Evolutionary conservation across 1,140 invertebrate genomes (phyloP).

Genomic region (Drosophila melanica): DNA sequence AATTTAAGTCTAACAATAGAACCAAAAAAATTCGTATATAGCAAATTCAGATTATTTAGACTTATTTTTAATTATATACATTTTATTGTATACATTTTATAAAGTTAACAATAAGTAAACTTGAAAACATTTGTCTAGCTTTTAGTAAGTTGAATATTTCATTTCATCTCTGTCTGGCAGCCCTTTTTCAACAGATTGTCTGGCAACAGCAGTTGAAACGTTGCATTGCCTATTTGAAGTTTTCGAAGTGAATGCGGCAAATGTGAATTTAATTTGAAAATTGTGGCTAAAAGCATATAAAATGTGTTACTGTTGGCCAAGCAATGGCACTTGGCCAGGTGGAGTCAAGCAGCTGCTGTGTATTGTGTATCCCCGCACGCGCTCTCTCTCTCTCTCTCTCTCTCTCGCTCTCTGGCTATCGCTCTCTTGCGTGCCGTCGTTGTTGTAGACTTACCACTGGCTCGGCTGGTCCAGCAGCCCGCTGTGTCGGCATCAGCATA

Average conservation of each 20-base stretch:
- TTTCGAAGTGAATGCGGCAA: slow-evolving; percentile 2
- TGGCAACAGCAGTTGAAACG: neutral
- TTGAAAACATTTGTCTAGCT: no score
- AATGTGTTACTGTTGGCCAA: slow-evolving; percentile 4
- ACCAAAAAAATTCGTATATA: no score
- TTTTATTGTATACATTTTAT: neutral
- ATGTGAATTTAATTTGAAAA: slow-evolving; percentile 13
- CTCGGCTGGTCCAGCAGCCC: slow-evolving; percentile 44
- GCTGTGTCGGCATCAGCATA: slow-evolving; percentile 29
- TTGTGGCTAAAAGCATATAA: slow-evolving; percentile 7
- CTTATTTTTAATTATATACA: neutral
- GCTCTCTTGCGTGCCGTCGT: neutral
- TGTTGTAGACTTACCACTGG: slow-evolving; percentile 33
- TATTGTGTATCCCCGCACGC: slow-evolving; percentile 33
- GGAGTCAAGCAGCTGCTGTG: slow-evolving; percentile 27
- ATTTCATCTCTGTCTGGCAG: neutral
- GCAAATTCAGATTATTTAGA: no score
- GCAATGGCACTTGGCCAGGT: slow-evolving; percentile 12
- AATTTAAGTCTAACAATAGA: no score
- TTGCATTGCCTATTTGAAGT: neutral
- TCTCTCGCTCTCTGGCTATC: slow-evolving; percentile 5
- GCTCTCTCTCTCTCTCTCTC: slow-evolving; percentile 12
- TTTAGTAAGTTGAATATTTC: no score
- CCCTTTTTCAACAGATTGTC: neutral
- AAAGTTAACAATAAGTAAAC: no score